phyloP scores from a whole-genome alignment of 2,888 invertebrate genomes.

The Esperia sulphurella region DNA sequence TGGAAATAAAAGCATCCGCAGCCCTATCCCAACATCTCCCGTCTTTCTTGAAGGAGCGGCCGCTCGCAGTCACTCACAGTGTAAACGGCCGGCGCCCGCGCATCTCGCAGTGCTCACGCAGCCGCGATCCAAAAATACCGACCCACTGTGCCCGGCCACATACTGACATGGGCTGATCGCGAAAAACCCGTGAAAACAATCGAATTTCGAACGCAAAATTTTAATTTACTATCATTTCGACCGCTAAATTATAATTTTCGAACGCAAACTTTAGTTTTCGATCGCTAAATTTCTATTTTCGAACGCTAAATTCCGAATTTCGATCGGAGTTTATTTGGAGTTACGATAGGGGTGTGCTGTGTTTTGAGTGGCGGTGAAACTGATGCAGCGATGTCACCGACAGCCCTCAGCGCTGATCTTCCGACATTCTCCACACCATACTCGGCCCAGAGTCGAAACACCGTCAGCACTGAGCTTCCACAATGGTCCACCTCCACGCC shows the following conservation, averaged over 20 bases:
- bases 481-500: neutral
- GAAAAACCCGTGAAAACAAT: neutral
- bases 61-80: constrained; percentile 46
- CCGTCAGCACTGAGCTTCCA: neutral
- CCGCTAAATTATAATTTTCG: constrained; percentile 4
- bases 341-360: constrained; percentile 4
- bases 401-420: constrained; percentile 57
- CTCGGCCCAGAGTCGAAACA: neutral
- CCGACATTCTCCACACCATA: neutral
- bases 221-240: constrained; percentile 8
- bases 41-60: constrained; percentile 62
- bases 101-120: constrained; percentile 41
- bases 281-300: neutral
- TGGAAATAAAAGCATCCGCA: constrained; percentile 15
- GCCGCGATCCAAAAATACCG: constrained; percentile 64
- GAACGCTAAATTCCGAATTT: neutral
- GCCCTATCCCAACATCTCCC: constrained; percentile 61
- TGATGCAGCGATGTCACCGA: constrained; percentile 66
- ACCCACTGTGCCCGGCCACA: constrained; percentile 38
- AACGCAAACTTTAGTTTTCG: neutral
- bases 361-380: constrained; percentile 16
- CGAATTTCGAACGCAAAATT: constrained; percentile 12
- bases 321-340: neutral
- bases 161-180: constrained; percentile 39
- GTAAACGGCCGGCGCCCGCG: constrained; percentile 60